Base-by-base conservation (phyloP, 2,888 invertebrate genomes). In the Galeruca laticollis region DNA sequence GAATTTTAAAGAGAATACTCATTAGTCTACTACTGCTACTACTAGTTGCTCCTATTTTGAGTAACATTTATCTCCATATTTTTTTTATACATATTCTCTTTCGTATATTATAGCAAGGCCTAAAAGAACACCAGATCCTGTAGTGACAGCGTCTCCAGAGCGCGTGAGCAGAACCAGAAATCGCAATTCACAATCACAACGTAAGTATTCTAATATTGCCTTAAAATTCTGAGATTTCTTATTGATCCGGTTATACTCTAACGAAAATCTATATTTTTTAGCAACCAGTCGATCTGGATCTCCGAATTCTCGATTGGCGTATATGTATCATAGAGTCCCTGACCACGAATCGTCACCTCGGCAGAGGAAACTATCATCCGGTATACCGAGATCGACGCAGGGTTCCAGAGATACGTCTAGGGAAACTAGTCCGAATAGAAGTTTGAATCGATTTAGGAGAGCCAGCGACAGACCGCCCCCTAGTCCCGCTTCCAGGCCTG, bases 271-370 rank as follows among this genome's bases (percentile, higher is more conserved):
- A 6, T 54, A 8, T 54, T 73, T 75, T 78, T 70, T 87, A 96
- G 96, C 98, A 8, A 94, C 95, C 59, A 97, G 97, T 77, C 89
- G 98, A 49, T 97, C 97, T 4, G 95, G 95, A 62, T 98, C 98
- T 0, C 98, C 98, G 0, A 95, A 96, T 68, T 95, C 97, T 0
- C 91, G 96, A 73, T 86, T 93, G 75, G 91, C 91, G 68, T 94
- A 94, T 81, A 88, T 91, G 68, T 92, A 91, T 21, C 90, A 90
- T 78, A 86, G 87, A 75, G 88, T 89, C 65, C 76, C 82, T 2
- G 84, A 84, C 59, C 81, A 82, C 43, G 84, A 84, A 60, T 83
- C 26, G 4, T 26, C 85, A 21, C 82, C 87, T 2, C 86, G 93
- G 75, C 88, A 92, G 2, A 88, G 90, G 62, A 89, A 92, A 26